Evolutionary conservation across 2,113 vertebrate genomes (phyloP), one percentile per base, ranked within the genome.

Genomic region (Albula goreensis): DNA sequence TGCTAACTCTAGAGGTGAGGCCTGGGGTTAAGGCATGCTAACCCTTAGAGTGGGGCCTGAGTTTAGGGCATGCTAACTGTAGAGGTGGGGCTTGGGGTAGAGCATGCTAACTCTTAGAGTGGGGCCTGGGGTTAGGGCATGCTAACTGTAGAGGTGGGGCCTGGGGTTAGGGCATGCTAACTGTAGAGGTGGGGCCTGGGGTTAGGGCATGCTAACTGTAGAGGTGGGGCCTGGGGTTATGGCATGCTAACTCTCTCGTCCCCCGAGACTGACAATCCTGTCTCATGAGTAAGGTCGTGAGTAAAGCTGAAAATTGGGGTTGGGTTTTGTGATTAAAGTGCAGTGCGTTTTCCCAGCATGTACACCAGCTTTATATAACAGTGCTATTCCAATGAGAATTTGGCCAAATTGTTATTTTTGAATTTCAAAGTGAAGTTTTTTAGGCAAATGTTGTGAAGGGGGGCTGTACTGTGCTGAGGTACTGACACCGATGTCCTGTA

Each of bases 361-460:
- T 0, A 56, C 50, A 57, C 13, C 4, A 57, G 70, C 52, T 85
- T 79, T 78, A 78, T 77, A 56, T 56, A 50, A 78, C 66, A 85
- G 31, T 84, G 49, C 78, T 53, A 84, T 84, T 84, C 50, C 7
- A 22, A 52, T 66, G 50, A 56, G 41, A 84, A 84, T 84, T 77
- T 77, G 9, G 66, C 83, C 31, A 31, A 84, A 84, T 78, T 56
- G 83, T 74, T 84, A 50, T 78, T 84, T 78, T 78, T 41, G 83
- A 84, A 53, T 5, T 51, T 31, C 22, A 12, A 8, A 85, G 74
- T 53, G 25, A 22, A 19, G 50, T 78, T 84, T 78, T n/a, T n/a
- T 77, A 0, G 31, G 31, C 0, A 41, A 77, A 77, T 8, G 25
- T 78, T 79, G 49, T 13, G 48, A 6, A 50, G 2, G 11, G 13